Percentiles rank a stretch among this genome's conserved stretches.
Evolutionary conservation across 2,797 vertebrate species (phyloP).

Genomic region (Spea hammondii): DNA sequence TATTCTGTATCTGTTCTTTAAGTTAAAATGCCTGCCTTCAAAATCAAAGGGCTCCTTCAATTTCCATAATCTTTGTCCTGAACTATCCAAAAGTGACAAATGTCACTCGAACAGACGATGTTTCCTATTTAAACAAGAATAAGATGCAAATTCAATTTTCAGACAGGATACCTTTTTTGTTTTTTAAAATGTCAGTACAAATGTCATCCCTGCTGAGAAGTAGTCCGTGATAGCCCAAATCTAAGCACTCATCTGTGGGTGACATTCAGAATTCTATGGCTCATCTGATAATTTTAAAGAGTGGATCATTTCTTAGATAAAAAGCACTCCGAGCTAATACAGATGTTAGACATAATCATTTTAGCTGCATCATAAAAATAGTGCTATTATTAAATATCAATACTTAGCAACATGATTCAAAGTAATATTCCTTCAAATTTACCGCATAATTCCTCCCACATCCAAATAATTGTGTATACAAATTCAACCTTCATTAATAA

Average conservation of each 20-base stretch:
- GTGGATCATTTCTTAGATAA: slow-evolving; percentile 29
- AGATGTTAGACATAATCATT: slow-evolving; percentile 18
- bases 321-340: slow-evolving; percentile 12
- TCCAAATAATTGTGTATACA: background rate
- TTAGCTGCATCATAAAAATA: slow-evolving; percentile 7
- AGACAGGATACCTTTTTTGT: slow-evolving; percentile 28
- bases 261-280: slow-evolving; percentile 48
- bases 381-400: slow-evolving; percentile 17
- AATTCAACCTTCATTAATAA: background rate
- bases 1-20: slow-evolving; percentile 22
- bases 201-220: slow-evolving; percentile 51
- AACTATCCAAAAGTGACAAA: slow-evolving; percentile 46
- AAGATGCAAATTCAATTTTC: slow-evolving; percentile 46
- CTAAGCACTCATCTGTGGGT: slow-evolving; percentile 44
- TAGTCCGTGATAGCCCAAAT: slow-evolving; percentile 41
- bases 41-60: slow-evolving; percentile 13
- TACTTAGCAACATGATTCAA: slow-evolving; percentile 21
- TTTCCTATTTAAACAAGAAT: slow-evolving; percentile 48
- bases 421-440: background rate
- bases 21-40: slow-evolving; percentile 26
- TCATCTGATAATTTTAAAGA: slow-evolving; percentile 42
- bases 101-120: slow-evolving; percentile 46
- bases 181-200: slow-evolving; percentile 52
- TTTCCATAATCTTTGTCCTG: slow-evolving; percentile 23
- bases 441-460: background rate